A percentile compares a stretch with the other conserved stretches of the same genome.
phyloP scores from a whole-genome alignment of 2,888 invertebrate species.

The Empis stercorea region DNA sequence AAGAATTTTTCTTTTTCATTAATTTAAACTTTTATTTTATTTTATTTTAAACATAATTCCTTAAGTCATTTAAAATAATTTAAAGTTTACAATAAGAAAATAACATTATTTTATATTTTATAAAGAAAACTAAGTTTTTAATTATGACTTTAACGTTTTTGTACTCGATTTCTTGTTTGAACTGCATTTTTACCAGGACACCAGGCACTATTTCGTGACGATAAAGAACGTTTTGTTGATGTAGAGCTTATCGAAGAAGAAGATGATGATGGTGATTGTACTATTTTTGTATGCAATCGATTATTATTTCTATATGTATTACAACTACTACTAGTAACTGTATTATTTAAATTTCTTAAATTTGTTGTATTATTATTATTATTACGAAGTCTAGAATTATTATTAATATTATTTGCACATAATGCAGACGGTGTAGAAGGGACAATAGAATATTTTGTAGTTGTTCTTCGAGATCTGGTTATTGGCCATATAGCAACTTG shows the following conservation, averaged over 20 bases:
- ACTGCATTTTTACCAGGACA: slow-evolving; percentile 16
- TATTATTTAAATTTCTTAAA: slow-evolving; percentile 3
- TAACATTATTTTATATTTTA: no score
- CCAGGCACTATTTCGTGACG: slow-evolving; percentile 21
- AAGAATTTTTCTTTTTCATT: no score
- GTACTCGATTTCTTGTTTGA: slow-evolving; percentile 18
- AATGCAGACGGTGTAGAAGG: not conserved
- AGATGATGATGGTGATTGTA: not conserved
- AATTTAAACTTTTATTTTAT: no score
- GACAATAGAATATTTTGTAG: not conserved
- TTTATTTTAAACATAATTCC: no score
- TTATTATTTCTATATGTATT: not conserved
- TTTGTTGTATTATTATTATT: slow-evolving; percentile 4
- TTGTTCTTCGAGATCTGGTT: slow-evolving; percentile 3
- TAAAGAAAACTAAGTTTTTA: no score
- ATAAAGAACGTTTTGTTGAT: slow-evolving; percentile 9
- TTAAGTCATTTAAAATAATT: no score
- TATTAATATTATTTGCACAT: slow-evolving; percentile 3
- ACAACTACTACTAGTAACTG: slow-evolving; percentile 2
- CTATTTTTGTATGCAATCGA: not conserved
- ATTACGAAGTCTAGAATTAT: slow-evolving; percentile 4
- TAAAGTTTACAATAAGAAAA: no score
- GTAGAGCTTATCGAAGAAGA: slow-evolving; percentile 1
- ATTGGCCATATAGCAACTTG: not conserved
- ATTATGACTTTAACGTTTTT: slow-evolving; percentile 17